Percentiles rank a stretch among this genome's conserved stretches.
Conservation (phyloP, 2,113 vertebrate genomes). For the Ictalurus furcatus region DNA sequence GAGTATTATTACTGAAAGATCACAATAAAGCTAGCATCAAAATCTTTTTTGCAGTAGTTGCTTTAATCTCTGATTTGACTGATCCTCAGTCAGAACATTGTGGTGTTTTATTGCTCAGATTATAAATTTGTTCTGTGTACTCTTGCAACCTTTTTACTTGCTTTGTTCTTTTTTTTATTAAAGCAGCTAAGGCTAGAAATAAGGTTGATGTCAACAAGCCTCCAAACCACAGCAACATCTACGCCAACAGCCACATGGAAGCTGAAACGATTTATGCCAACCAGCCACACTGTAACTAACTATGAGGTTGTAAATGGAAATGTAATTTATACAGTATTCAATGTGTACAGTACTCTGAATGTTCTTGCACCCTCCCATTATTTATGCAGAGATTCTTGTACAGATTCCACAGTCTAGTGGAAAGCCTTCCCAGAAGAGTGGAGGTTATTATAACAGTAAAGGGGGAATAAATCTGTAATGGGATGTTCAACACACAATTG, state of each 20-base stretch:
- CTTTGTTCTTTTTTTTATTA: neutral
- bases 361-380: no score
- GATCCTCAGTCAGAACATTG: neutral
- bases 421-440: no score
- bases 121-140: neutral
- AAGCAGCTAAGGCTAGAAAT: neutral
- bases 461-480: neutral
- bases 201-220: neutral
- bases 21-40: neutral
- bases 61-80: neutral
- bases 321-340: neutral
- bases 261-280: constrained; percentile 15
- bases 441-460: neutral
- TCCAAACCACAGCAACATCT: constrained; percentile 22
- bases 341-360: no score
- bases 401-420: no score
- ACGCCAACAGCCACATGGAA: neutral
- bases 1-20: neutral
- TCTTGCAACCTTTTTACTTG: neutral
- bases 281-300: constrained; percentile 1
- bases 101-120: neutral
- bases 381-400: no score
- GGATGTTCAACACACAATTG: neutral
- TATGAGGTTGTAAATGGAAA: neutral
- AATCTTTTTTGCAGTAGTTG: neutral